These are phyloP conservation scores for Pantherophis alleghaniensis DNA, from an alignment of 2,797 vertebrate species.

Conservation along the genomic window DNA sequence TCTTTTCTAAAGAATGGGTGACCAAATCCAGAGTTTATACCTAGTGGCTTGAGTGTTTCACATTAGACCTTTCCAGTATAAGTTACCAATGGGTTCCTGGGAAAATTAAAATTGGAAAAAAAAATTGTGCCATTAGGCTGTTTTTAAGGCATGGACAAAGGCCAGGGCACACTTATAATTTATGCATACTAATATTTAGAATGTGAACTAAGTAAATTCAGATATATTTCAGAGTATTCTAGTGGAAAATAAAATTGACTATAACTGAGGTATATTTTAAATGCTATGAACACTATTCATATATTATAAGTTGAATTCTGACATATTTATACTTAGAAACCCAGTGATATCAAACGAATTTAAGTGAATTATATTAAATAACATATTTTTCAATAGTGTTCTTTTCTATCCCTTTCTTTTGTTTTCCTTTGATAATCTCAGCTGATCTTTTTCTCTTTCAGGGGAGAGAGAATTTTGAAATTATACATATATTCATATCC, in stretches of 20 bases:
- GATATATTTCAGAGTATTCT: neutral
- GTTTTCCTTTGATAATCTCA: neutral
- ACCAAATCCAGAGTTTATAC: neutral
- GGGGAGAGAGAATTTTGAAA: neutral
- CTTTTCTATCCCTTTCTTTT: neutral
- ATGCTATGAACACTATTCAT: neutral
- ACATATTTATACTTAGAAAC: neutral
- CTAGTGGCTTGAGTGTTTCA: neutral
- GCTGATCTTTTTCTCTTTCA: neutral
- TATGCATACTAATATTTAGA: neutral
- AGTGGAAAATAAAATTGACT: neutral
- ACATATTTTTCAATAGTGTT: neutral
- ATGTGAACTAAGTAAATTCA: neutral
- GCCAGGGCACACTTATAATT: neutral
- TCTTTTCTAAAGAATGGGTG: neutral
- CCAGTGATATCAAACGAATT: neutral
- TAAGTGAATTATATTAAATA: neutral
- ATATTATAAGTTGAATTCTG: neutral
- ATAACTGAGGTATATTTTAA: neutral
- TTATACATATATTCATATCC: neutral
- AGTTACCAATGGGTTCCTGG: neutral
- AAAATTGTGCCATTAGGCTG: too few species aligned
- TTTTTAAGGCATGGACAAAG: neutral
- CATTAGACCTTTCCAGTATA: conserved; percentile 35
- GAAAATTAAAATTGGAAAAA: neutral